These are phyloP conservation scores for Globia sparganii DNA, from an alignment of 2,888 invertebrate species.

Conservation along the genomic window DNA sequence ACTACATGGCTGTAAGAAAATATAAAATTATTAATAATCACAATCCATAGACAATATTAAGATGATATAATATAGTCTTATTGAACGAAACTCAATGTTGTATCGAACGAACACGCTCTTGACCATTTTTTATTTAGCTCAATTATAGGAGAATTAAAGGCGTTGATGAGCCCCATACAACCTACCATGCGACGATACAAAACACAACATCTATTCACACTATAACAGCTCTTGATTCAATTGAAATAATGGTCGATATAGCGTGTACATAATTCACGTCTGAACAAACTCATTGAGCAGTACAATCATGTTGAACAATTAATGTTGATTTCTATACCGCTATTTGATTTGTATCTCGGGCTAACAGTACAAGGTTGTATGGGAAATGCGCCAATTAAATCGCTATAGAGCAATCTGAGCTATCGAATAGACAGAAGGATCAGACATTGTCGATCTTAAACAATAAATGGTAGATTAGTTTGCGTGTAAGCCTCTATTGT, in stretches of 20 bases:
- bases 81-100: slow-evolving; percentile 11
- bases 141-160: slow-evolving; percentile 74
- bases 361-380: slow-evolving; percentile 78
- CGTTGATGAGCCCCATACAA: slow-evolving; percentile 74
- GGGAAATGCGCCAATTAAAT: slow-evolving; percentile 84
- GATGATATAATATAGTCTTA: not conserved
- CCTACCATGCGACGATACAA: slow-evolving; percentile 31
- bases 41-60: not conserved
- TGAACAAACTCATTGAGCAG: slow-evolving; percentile 65
- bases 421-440: slow-evolving; percentile 64
- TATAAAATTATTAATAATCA: not conserved
- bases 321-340: slow-evolving; percentile 85
- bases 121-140: slow-evolving; percentile 67
- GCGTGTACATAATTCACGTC: slow-evolving; percentile 58
- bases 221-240: slow-evolving; percentile 19
- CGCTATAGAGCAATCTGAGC: slow-evolving; percentile 72
- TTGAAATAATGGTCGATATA: slow-evolving; percentile 54
- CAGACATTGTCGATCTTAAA: slow-evolving; percentile 69
- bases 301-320: slow-evolving; percentile 82
- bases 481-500: slow-evolving; percentile 66
- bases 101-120: slow-evolving; percentile 39
- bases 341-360: slow-evolving; percentile 82
- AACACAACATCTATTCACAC: slow-evolving; percentile 10
- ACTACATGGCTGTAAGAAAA: not conserved
- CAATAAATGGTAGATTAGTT: slow-evolving; percentile 76